phyloP scores from a whole-genome alignment of 2,888 invertebrate genomes.

The Fabriciana adippe region DNA sequence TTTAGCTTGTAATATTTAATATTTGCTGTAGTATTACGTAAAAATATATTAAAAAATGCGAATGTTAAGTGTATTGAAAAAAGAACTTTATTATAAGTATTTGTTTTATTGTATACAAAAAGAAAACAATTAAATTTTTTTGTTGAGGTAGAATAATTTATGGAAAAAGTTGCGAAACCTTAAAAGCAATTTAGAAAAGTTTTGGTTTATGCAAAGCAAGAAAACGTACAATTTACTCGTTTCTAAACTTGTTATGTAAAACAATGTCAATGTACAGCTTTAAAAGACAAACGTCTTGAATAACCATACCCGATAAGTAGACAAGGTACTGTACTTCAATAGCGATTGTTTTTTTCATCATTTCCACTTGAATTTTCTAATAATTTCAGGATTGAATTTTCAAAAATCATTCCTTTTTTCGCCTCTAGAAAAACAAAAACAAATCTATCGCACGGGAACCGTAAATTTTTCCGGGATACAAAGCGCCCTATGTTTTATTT shows the following conservation, averaged over 20 bases:
- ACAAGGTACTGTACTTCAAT: background rate
- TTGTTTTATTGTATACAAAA: background rate
- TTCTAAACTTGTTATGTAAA: constrained; percentile 11
- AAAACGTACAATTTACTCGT: constrained; percentile 27
- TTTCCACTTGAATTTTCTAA: no score
- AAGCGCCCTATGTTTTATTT: no score
- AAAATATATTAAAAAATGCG: background rate
- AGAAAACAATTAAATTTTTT: constrained; percentile 20
- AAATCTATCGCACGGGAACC: no score
- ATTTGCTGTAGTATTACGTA: no score
- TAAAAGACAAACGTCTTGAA: constrained; percentile 10
- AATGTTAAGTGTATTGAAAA: no score
- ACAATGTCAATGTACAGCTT: constrained; percentile 1
- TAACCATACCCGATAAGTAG: background rate
- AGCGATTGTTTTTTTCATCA: no score
- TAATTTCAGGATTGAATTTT: no score
- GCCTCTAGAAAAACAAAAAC: no score
- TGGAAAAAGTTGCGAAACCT: constrained; percentile 66
- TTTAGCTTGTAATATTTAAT: no score
- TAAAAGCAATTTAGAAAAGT: constrained; percentile 64
- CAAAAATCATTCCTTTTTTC: no score
- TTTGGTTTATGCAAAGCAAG: constrained; percentile 42
- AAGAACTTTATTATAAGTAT: background rate
- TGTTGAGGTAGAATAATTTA: constrained; percentile 50
- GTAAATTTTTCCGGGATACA: no score